phyloP scores from a whole-genome alignment of 1,140 invertebrate species.

The Triops longicaudatus region DNA sequence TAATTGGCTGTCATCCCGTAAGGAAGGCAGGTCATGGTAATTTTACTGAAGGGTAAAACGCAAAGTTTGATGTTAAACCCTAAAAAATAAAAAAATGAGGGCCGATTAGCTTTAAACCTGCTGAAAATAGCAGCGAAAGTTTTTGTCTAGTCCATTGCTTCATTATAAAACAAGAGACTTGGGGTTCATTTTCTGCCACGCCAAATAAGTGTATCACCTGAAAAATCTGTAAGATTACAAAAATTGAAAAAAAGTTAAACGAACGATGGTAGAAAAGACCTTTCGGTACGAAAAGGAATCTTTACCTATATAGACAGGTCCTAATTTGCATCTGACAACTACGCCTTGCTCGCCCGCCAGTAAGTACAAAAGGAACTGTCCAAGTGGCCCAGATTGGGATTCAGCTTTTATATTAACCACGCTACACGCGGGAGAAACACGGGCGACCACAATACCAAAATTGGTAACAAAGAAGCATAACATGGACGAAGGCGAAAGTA shows the following conservation, averaged over 20 bases:
- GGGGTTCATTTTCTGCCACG: not conserved
- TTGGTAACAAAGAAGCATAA: not conserved
- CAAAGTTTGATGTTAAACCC: not conserved
- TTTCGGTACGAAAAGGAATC: not conserved
- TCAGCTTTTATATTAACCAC: not conserved
- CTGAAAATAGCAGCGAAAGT: no score
- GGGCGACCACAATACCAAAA: not conserved
- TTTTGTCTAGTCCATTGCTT: not conserved
- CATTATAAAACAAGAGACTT: not conserved
- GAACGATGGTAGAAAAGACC: not conserved
- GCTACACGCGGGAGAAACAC: not conserved
- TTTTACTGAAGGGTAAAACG: not conserved
- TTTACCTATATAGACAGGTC: not conserved
- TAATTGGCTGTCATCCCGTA: conserved; percentile 5
- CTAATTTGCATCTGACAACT: conserved; percentile 15
- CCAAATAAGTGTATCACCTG: not conserved
- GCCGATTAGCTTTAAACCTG: no score
- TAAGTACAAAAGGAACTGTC: not conserved
- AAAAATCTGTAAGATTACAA: not conserved
- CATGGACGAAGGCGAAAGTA: not conserved
- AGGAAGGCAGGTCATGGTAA: not conserved
- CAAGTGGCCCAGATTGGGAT: conserved; percentile 4
- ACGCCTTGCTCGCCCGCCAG: not conserved
- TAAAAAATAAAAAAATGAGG: no score
- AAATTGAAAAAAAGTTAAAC: not conserved